Evolutionary conservation across 2,888 invertebrate species (phyloP), one percentile per base, ranked within the genome.

Genomic region (Acanthosoma haemorrhoidale): DNA sequence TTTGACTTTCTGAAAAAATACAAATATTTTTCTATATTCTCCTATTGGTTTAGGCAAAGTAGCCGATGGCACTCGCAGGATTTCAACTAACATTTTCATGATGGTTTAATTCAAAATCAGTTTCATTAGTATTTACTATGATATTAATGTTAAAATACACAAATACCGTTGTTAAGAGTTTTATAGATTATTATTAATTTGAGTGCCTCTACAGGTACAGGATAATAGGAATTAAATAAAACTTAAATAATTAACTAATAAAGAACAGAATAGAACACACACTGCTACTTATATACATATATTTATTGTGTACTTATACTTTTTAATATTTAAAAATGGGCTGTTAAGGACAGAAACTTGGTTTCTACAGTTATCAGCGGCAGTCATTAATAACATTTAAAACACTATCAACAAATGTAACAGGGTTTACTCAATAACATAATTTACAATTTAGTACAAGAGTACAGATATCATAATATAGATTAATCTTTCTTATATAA

Each of bases 321-420:
- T 39, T 25, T 31, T 41, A 64, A 64, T 64, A 41, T 39, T 64
- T n/a, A 64, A 41, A 64, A 64, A 64, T 51, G 64, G 64, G 29
- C 38, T 64, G 31, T 64, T 41, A 6, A 64, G 64, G 31, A 64
- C 39, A 64, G 38, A 31, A 41, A 29, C 13, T 34, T 11, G 18
- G 29, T 18, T n/a, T 64, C 64, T 64, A 64, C 21, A 51, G 25
- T 25, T 25, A 64, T 8, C 15, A 18, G 15, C 41, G 39, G 41
- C 31, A 39, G 9, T 64, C 64, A 64, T 64, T 39, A 64, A 64
- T 64, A 16, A 64, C 34, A 61, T 36, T 16, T 39, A 41, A 15
- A 39, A 64, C 64, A 64, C 41, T 39, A 39, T 64, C 39, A 64
- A 64, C 64, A 64, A 41, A 64, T 21, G 15, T 39, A 64, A 64